Evolutionary conservation across 2,888 invertebrate genomes (phyloP).

Genomic region (Calliscelio sp.): DNA sequence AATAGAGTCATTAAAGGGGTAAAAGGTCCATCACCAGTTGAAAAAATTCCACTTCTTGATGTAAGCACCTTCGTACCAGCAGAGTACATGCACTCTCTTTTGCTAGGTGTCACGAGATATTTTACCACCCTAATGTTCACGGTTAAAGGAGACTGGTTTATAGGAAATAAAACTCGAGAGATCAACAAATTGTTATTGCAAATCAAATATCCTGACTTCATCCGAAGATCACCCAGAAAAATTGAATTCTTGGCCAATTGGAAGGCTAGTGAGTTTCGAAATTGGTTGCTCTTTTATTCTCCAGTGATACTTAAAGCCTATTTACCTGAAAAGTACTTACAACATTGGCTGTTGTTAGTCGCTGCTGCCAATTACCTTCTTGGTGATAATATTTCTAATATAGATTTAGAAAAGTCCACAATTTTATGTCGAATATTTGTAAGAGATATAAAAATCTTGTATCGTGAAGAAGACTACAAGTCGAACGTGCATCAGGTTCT

Average conservation of each 20-base stretch:
- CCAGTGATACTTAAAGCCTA: neutral
- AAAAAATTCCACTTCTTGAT: conserved; percentile 6
- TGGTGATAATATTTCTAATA: conserved; percentile 52
- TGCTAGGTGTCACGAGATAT: conserved; percentile 8
- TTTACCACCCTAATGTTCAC: neutral
- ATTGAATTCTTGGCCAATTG: neutral
- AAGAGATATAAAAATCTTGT: conserved; percentile 58
- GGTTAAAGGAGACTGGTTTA: conserved; percentile 4
- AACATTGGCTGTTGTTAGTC: conserved; percentile 46
- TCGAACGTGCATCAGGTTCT: conserved; percentile 74
- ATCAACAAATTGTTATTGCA: neutral
- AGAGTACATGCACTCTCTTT: conserved; percentile 36
- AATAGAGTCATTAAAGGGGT: conserved; percentile 21
- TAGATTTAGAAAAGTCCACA: conserved; percentile 65
- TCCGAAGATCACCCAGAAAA: conserved; percentile 3
- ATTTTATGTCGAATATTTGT: conserved; percentile 71
- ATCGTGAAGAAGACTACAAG: conserved; percentile 65
- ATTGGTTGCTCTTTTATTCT: neutral
- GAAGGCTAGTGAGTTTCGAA: conserved; percentile 11
- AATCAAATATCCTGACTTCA: conserved; percentile 9
- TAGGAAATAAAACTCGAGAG: neutral
- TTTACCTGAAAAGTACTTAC: too few species aligned
- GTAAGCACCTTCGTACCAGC: neutral
- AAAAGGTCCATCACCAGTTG: conserved; percentile 26
- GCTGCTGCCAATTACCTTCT: conserved; percentile 64